Evolutionary conservation across 2,888 invertebrate species (phyloP).

Genomic region (Apocheima hispidaria): DNA sequence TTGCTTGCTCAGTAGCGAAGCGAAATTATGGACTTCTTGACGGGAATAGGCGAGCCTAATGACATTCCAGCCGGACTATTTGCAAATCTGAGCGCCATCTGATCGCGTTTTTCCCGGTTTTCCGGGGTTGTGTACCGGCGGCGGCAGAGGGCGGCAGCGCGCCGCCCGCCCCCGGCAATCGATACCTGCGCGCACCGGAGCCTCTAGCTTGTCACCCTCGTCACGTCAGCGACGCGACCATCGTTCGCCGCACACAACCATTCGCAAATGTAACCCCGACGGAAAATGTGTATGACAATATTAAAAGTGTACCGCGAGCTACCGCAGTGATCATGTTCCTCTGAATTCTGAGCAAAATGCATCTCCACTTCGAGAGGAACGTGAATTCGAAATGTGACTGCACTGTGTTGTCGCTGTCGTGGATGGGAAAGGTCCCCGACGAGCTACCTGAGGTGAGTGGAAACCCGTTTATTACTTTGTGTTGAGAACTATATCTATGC

Average conservation of each 20-base stretch:
- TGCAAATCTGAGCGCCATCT: slow-evolving; percentile 67
- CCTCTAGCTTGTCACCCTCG: slow-evolving; percentile 66
- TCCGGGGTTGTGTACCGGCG: slow-evolving; percentile 55
- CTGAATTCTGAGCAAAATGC: slow-evolving; percentile 88
- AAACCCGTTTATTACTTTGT: slow-evolving; percentile 38
- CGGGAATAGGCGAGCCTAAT: slow-evolving; percentile 30
- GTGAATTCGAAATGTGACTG: slow-evolving; percentile 98
- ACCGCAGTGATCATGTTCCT: slow-evolving; percentile 52
- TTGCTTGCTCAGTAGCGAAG: background rate
- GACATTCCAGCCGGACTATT: slow-evolving; percentile 31
- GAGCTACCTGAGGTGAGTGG: slow-evolving; percentile 95
- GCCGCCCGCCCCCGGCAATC: slow-evolving; percentile 70
- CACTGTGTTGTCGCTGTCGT: slow-evolving; percentile 96
- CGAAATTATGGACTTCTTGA: background rate
- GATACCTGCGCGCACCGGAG: slow-evolving; percentile 75
- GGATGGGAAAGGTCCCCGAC: slow-evolving; percentile 99
- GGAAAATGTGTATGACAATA: slow-evolving; percentile 57
- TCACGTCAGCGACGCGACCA: slow-evolving; percentile 67
- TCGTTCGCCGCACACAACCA: slow-evolving; percentile 55
- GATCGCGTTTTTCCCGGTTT: slow-evolving; percentile 64
- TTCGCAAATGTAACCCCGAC: slow-evolving; percentile 47
- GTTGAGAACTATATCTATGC: slow-evolving; percentile 7
- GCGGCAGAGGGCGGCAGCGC: slow-evolving; percentile 67
- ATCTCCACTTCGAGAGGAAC: slow-evolving; percentile 98
- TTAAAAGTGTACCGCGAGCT: slow-evolving; percentile 39